phyloP scores from a whole-genome alignment of 2,888 invertebrate genomes.

The Campoletis raptor region DNA sequence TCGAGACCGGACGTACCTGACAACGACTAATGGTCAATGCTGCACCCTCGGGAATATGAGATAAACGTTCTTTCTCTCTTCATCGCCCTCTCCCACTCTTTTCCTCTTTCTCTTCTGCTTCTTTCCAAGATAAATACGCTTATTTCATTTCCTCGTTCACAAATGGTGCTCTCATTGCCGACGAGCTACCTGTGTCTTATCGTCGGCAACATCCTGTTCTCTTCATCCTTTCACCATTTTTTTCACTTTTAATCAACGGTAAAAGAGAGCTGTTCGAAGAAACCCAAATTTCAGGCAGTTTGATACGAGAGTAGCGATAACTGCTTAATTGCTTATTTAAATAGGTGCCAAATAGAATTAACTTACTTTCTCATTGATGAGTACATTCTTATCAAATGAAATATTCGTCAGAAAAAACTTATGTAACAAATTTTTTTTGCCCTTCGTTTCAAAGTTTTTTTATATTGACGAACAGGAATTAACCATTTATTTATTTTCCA shows the following conservation, averaged over 20 bases:
- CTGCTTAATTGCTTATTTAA: neutral
- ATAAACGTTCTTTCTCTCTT: constrained; percentile 74
- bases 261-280: constrained; percentile 18
- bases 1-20: constrained; percentile 80
- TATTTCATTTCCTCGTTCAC: constrained; percentile 80
- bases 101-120: constrained; percentile 31
- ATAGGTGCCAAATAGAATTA: neutral
- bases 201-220: constrained; percentile 49
- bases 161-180: constrained; percentile 72
- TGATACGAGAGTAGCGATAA: neutral
- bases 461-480: neutral
- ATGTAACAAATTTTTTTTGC: neutral
- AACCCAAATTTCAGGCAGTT: constrained; percentile 20
- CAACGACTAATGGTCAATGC: constrained; percentile 81
- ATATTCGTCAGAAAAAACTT: neutral
- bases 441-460: neutral
- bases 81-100: neutral
- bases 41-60: constrained; percentile 77
- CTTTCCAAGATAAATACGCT: constrained; percentile 63
- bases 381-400: neutral
- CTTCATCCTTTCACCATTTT: constrained; percentile 23
- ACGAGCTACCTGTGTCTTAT: constrained; percentile 69
- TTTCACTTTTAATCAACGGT: constrained; percentile 6
- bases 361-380: neutral
- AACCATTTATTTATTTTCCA: neutral